Conservation (phyloP, 1,140 invertebrate genomes). For the Archegozetes longisetosus region DNA sequence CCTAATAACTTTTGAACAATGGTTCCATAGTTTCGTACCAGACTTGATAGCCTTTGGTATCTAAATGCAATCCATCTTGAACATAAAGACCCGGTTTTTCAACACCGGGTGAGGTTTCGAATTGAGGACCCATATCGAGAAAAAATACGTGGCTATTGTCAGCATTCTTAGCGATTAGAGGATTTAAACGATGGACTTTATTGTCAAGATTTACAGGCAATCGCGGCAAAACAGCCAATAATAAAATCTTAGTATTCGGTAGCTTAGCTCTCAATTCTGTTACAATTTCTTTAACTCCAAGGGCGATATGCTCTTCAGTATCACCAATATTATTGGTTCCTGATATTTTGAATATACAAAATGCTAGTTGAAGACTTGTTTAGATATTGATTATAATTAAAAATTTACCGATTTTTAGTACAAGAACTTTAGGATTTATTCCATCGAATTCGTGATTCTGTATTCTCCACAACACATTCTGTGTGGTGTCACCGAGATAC, state of each 20-base stretch:
- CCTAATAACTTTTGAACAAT: no score
- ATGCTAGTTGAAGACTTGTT: neutral
- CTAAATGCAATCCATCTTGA: neutral
- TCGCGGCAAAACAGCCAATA: neutral
- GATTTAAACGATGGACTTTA: neutral
- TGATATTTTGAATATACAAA: neutral
- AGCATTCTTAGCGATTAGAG: neutral
- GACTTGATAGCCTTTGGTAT: neutral
- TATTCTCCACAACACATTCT: no score
- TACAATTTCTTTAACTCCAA: neutral
- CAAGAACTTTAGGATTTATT: no score
- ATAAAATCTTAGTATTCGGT: neutral
- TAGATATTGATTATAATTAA: neutral
- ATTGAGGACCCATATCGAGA: neutral
- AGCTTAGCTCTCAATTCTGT: neutral
- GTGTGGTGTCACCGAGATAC: no score
- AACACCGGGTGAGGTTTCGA: neutral
- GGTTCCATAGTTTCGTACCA: constrained; percentile 4
- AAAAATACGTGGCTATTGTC: neutral
- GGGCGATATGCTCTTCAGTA: neutral
- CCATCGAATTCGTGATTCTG: no score
- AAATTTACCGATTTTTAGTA: neutral
- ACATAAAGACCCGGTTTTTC: neutral
- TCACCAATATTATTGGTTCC: neutral
- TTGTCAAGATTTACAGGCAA: neutral